Base-by-base conservation (phyloP, 2,113 vertebrate species). In the Vulpes ferrilata region DNA sequence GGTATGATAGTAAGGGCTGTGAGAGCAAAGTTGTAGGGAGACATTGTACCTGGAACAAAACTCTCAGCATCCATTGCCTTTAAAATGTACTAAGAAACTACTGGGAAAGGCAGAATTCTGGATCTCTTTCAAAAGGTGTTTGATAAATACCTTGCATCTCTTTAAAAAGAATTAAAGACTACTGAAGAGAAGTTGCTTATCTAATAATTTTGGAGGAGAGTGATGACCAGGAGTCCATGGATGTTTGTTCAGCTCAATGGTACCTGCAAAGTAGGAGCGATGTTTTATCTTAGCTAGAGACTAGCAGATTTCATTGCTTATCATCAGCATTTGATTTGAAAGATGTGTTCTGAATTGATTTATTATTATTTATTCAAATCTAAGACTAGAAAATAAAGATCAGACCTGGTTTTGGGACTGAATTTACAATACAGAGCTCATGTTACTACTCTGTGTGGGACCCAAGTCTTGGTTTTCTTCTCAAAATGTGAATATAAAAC, bases 91-190 rank as follows among this genome's bases (percentile, higher is more conserved):
- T 69, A 62, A 85, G 38, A 25, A 69, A 51, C 22, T 87, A 22
- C 35, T 82, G 23, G 38, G 32, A 19, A 93, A 94, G 83, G 35
- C 60, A 30, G 32, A 93, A 48, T 12, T 78, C 35, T 95, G 35
- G 43, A 16, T 74, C 88, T 9, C 43, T 97, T 92, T 86, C 53
- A 76, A 32, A 95, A 92, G 51, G 35, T 86, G 7, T 93, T 84
- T 80, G 84, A 60, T 85, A 84, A 88, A 62, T 27, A 17, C 27
- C 32, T 43, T 87, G 25, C 30, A 51, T 95, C 27, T 93, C 74
- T 90, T 53, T 55, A 43, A 43, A 43, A 43, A 43, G 43, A 67
- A 51, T 94, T 85, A 94, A 95, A 23, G 55, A 38, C 71, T 59
- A 7, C 19, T 23, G 65, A 81, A 81, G 19, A 92, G 19, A 88